Evolutionary conservation across 2,797 vertebrate species (phyloP).

Genomic region (Sebastes nivosus): DNA sequence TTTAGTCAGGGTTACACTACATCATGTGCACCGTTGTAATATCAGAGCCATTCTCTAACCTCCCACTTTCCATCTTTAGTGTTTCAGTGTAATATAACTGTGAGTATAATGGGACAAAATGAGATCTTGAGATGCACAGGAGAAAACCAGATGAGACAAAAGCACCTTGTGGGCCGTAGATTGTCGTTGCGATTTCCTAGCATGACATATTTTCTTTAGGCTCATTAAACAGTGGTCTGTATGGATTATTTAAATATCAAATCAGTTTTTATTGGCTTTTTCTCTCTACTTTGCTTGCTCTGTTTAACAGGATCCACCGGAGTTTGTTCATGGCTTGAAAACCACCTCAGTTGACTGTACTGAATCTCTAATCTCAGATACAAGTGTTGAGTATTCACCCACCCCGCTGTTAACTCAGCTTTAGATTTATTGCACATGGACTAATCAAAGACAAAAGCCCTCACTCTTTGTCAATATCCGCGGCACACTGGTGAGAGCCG

Average conservation of each 20-base stretch:
- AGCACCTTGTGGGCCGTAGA: constrained; percentile 6
- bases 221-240: constrained; percentile 23
- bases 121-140: constrained; percentile 32
- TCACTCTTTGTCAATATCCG: constrained; percentile 30
- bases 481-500: neutral
- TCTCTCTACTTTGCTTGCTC: neutral
- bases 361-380: constrained; percentile 27
- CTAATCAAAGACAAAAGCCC: constrained; percentile 46
- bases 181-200: neutral
- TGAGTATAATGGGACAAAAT: constrained; percentile 39
- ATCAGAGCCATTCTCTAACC: constrained; percentile 22
- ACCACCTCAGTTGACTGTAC: neutral
- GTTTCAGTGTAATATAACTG: constrained; percentile 15
- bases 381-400: constrained; percentile 19
- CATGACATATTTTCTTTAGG: neutral
- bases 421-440: constrained; percentile 39
- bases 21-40: neutral
- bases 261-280: neutral
- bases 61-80: constrained; percentile 28
- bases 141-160: constrained; percentile 28
- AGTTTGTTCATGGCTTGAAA: constrained; percentile 10
- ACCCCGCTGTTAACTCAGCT: constrained; percentile 24
- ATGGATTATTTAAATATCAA: constrained; percentile 24
- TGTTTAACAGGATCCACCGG: neutral
- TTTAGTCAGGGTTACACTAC: constrained; percentile 11